Base-by-base conservation (phyloP, 64 coral and sea anemone genomes). In the Pocillopora verrucosa region DNA sequence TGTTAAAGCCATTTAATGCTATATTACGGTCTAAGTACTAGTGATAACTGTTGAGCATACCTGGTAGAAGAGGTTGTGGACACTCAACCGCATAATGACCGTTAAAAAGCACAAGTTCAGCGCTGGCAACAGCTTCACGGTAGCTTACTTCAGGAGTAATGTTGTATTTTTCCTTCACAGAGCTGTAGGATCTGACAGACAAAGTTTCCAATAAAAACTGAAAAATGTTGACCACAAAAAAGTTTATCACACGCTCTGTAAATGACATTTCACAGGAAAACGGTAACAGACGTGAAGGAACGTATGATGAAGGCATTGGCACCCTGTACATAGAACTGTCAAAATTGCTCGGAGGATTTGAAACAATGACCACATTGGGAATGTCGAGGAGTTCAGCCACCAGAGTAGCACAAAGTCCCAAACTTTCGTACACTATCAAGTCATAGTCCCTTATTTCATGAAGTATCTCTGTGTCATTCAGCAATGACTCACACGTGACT, bases 31-130 rank as follows among this genome's bases (percentile, higher is more conserved):
- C 41, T 51, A 0, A 51, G 41, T 3, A 4, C 1, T 51, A 51
- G 41, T 1, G 41, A 56, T n/a, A 80, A 78, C 34, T 11, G 20
- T 36, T 45, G n/a, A 78, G 65, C 77, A 74, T 34, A 93, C 86
- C 78, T 93, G 91, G 91, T 37, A 88, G n/a, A n/a, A 93, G 67
- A 34, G 91, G 86, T 19, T 88, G 78, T 56, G 91, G 65, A 82
- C 81, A 93, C 25, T 88, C 86, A 37, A 93, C 16, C 0, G 65
- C 85, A 82, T 82, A 88, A 76, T 93, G 86, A 56, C 76, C 67
- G 14, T 60, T n/a, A 59, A 93, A 81, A 5, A 93, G 38, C 13
- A 88, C 65, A 16, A 88, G 25, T 22, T 93, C 85, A 17, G 34
- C 77, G 26, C 69, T 57, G 13, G 25, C 56, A 82, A 41, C 9